Base-by-base conservation (phyloP, 2,888 invertebrate genomes). In the Anthophora plumipes region DNA sequence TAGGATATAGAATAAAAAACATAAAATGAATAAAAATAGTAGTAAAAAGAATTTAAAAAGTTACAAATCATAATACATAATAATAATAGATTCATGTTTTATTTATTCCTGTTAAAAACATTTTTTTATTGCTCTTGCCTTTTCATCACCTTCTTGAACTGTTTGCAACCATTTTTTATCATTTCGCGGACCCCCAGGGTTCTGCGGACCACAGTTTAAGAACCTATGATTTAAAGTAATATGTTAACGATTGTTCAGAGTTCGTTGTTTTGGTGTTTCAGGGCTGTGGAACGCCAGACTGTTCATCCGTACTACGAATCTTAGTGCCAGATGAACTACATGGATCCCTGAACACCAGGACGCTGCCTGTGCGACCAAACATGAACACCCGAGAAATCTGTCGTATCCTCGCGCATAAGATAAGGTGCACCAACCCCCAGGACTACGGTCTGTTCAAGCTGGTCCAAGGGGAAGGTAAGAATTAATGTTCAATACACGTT, bases 371-470 rank as follows among this genome's bases (percentile, higher is more conserved):
- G 85, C 95, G 98, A 89, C 98, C 98, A 0, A 98, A 98, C 89
- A 98, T 98, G 94, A 97, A 98, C 39, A 98, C 98, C 0, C 95
- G 97, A 68, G 98, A 99, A 94, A 96, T 99, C 71, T 98, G 98
- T 94, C 96, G 98, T 68, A 98, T 98, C 91, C 97, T 99, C 74
- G 99, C 99, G 20, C 98, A 98, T 92, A 98, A 98, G 92, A 97
- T 98, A 76, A 96, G 97, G 91, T 98, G 99, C 88, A 98, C 98
- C 76, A 99, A 99, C 94, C 98, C 99, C 22, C 98, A 98, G 94
- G 99, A 99, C 93, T 99, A 98, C 92, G 98, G 98, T 72, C 95
- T 99, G 72, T 99, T 97, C 92, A 96, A 98, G 84, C 94, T 98
- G 79, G 97, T 97, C 74, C 97, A 98, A 91, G 98, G 98, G 88